Evolutionary conservation across 2,888 invertebrate species (phyloP), one percentile per base, ranked within the genome.

Genomic region (Augiades crinisus): DNA sequence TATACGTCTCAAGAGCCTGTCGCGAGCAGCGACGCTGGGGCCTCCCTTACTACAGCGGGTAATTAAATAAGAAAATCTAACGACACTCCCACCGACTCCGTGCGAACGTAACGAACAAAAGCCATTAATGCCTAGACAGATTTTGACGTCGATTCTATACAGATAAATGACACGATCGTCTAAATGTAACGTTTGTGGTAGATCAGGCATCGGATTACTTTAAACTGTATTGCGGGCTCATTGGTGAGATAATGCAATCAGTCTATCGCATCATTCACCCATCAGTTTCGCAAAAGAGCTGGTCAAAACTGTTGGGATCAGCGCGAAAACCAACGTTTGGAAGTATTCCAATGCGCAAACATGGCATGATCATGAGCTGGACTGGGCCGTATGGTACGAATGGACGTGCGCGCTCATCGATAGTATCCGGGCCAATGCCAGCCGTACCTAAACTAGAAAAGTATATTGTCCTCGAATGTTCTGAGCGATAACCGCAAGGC

Each of bases 391-490:
- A 47, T 44, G 65, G 59, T 61, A 67, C 65, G 65, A 74, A 63
- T 78, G 75, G 81, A 85, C 88, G 86, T 84, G 82, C 74, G 76
- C 79, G 75, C 79, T 80, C 83, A 76, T 82, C 80, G 81, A 62
- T 80, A 74, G 75, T 86, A 87, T 86, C 81, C 88, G 85, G 86
- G 86, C 88, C 88, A 89, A 88, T 88, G 88, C 85, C 88, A 86
- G 79, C 74, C 75, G 81, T 83, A 83, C 84, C 85, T 88, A 88
- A 87, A 86, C 88, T 88, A 87, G 87, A 87, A 86, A 87, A 87
- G 80, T 85, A 87, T 87, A 87, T 87, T 88, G 88, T 88, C 88
- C 87, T 88, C 88, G 88, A 66, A 87, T 84, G 84, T 81, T 85
- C 78, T 72, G 73, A 82, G 78, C 83, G 88, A 88, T 89, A 86